Evolutionary conservation across 2,113 vertebrate genomes (phyloP).

Genomic region (Hiodon tergisus): DNA sequence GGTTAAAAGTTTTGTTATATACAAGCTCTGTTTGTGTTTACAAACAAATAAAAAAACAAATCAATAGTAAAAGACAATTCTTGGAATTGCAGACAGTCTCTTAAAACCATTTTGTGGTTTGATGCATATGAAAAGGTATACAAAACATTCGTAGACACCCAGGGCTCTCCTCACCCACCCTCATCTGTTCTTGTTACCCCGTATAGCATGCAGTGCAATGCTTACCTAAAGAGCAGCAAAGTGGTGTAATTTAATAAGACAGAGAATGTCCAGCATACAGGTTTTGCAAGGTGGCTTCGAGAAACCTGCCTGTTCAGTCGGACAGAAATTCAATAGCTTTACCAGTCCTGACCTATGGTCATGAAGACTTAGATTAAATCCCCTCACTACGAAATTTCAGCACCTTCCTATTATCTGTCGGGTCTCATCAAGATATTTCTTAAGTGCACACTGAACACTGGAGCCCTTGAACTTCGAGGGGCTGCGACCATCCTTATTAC

Average conservation of each 20-base stretch:
- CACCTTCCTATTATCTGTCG: slow-evolving; percentile 28
- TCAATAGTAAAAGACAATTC: too few species aligned
- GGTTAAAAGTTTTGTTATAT: too few species aligned
- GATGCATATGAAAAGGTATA: too few species aligned
- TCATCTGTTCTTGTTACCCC: neutral
- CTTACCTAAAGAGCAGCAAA: neutral
- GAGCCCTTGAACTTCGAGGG: slow-evolving; percentile 20
- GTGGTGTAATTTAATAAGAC: slow-evolving; percentile 1
- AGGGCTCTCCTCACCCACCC: too few species aligned
- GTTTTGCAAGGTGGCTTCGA: neutral
- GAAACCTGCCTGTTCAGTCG: neutral
- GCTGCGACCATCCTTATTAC: slow-evolving; percentile 19
- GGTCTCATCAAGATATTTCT: slow-evolving; percentile 24
- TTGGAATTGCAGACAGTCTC: too few species aligned
- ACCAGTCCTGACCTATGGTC: slow-evolving; percentile 20
- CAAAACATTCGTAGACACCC: too few species aligned
- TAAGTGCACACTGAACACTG: slow-evolving; percentile 20
- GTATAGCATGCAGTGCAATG: neutral
- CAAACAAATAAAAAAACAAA: too few species aligned
- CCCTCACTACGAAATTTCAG: slow-evolving; percentile 19
- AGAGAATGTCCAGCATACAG: slow-evolving; percentile 18
- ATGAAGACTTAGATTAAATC: slow-evolving; percentile 24
- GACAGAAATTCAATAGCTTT: slow-evolving; percentile 22
- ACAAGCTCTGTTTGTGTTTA: too few species aligned
- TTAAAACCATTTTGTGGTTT: too few species aligned